These are phyloP conservation scores for Pachydiplax longipennis DNA, from an alignment of 2,888 invertebrate species.

Conservation along the genomic window DNA sequence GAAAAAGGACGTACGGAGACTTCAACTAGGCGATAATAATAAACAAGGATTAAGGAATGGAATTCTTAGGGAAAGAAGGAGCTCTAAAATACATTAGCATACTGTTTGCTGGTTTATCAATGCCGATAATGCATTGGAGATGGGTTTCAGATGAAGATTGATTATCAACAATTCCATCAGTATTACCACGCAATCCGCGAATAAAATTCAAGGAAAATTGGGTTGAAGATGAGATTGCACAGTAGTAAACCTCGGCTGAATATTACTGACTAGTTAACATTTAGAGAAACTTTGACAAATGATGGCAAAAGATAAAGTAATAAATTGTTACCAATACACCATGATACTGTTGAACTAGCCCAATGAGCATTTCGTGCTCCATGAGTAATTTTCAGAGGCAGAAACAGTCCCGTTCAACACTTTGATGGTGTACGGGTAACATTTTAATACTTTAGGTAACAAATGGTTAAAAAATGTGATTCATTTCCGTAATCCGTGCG, in stretches of 20 bases:
- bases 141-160: not conserved
- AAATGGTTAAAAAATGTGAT: not conserved
- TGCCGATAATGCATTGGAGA: not conserved
- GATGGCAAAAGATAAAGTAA: too few relatives aligned
- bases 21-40: not conserved
- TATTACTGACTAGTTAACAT: too few relatives aligned
- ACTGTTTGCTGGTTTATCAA: not conserved
- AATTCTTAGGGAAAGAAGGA: not conserved
- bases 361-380: too few relatives aligned
- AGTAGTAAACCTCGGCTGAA: not conserved
- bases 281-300: too few relatives aligned
- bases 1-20: not conserved
- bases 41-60: not conserved
- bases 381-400: too few relatives aligned
- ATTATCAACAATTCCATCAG: not conserved
- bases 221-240: not conserved
- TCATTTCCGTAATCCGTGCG: not conserved
- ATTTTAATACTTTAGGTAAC: too few relatives aligned
- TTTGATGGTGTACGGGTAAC: too few relatives aligned
- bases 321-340: too few relatives aligned
- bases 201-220: not conserved
- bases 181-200: not conserved
- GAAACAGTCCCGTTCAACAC: too few relatives aligned
- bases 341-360: too few relatives aligned
- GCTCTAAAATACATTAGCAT: not conserved